These are phyloP conservation scores for Mechanitis mazaeus DNA, from an alignment of 2,888 invertebrate genomes.

Conservation along the genomic window DNA sequence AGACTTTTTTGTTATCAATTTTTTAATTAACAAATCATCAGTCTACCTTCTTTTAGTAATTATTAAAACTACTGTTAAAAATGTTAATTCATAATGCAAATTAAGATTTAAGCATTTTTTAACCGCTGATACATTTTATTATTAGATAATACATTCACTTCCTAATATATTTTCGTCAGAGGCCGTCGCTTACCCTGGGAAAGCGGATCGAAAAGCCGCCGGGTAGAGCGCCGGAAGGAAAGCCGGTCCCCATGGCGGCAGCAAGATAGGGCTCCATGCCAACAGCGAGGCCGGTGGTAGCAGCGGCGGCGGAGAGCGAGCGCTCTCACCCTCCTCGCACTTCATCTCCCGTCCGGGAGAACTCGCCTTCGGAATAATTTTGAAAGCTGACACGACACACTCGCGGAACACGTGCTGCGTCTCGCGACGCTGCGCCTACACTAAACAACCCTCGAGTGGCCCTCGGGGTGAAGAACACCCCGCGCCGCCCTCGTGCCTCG, in stretches of 20 bases:
- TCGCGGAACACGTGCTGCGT: constrained; percentile 70
- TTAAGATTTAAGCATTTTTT: no score
- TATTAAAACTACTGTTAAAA: no score
- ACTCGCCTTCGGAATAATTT: constrained; percentile 71
- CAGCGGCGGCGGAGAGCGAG: constrained; percentile 63
- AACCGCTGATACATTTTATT: background rate
- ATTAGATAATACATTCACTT: background rate
- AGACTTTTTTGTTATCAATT: background rate
- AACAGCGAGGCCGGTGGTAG: constrained; percentile 80
- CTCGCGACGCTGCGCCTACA: constrained; percentile 68
- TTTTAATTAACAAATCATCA: no score
- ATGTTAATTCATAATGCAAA: no score
- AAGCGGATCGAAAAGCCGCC: constrained; percentile 82
- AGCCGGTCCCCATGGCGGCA: constrained; percentile 86
- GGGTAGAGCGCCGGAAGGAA: constrained; percentile 83
- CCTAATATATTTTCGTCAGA: constrained; percentile 5
- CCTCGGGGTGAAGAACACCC: constrained; percentile 75
- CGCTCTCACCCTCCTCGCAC: constrained; percentile 67
- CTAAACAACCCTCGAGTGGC: constrained; percentile 77
- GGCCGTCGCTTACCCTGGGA: constrained; percentile 81
- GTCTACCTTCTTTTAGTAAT: no score
- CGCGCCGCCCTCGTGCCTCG: constrained; percentile 73
- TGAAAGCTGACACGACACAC: constrained; percentile 53
- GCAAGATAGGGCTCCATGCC: constrained; percentile 84
- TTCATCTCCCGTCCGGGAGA: constrained; percentile 75